A percentile compares a stretch with the other conserved stretches of the same genome.
These are phyloP conservation scores for Pycnonotus jocosus DNA, from an alignment of 2,113 vertebrate species.

Conservation along the genomic window DNA sequence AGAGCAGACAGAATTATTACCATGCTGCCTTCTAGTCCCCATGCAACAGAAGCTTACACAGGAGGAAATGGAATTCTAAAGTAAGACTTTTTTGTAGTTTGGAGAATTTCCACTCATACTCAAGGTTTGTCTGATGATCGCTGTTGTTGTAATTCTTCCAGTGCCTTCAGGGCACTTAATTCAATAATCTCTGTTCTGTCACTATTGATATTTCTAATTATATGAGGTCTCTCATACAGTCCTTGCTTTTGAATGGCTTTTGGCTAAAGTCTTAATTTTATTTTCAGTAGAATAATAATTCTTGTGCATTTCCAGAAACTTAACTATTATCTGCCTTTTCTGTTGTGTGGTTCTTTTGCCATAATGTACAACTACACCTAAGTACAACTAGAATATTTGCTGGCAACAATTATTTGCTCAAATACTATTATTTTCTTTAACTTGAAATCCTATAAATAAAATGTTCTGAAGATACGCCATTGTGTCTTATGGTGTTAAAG, in stretches of 20 bases:
- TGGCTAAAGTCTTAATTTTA: not conserved
- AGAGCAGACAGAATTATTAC: constrained; percentile 96
- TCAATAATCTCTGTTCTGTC: not conserved
- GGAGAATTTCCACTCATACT: not conserved
- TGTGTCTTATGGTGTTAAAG: not conserved
- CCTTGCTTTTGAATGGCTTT: not conserved
- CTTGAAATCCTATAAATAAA: not conserved
- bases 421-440: not conserved
- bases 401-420: not conserved
- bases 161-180: not conserved
- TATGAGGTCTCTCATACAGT: not conserved
- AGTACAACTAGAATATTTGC: not conserved
- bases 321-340: not conserved
- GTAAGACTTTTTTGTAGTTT: constrained; percentile 71
- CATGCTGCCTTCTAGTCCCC: constrained; percentile 93
- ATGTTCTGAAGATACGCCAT: not conserved
- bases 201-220: not conserved
- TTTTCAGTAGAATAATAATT: not conserved
- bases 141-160: not conserved
- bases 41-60: constrained; percentile 89
- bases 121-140: not conserved
- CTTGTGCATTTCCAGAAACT: not conserved
- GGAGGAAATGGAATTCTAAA: constrained; percentile 93
- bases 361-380: not conserved
- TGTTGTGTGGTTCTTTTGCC: not conserved